Evolutionary conservation across 2,888 invertebrate genomes (phyloP).

Genomic region (Andrena hattorfiana): DNA sequence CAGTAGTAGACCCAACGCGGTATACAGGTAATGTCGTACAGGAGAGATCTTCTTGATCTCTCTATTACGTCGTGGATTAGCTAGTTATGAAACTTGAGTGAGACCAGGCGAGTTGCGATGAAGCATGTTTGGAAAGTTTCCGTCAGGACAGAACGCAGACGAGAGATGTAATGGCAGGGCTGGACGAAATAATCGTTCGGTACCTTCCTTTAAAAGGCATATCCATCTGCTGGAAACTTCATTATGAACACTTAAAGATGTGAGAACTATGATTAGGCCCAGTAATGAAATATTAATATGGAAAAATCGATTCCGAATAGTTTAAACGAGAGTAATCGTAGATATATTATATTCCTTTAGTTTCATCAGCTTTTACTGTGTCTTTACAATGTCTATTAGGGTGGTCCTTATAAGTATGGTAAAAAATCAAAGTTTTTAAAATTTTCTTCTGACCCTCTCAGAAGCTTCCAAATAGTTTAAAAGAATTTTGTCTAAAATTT

Average conservation of each 20-base stretch:
- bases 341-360: no score
- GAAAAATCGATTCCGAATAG: no score
- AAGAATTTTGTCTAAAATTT: no score
- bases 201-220: constrained; percentile 53
- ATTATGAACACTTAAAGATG: constrained; percentile 48
- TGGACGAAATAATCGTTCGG: constrained; percentile 75
- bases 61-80: constrained; percentile 82
- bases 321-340: no score
- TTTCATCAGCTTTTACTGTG: no score
- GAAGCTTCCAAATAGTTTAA: no score
- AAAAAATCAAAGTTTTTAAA: no score
- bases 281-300: not conserved
- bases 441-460: no score
- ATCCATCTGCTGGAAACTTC: constrained; percentile 58
- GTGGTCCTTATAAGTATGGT: no score
- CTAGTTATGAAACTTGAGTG: constrained; percentile 81
- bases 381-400: no score
- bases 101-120: constrained; percentile 71
- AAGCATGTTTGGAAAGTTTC: constrained; percentile 74
- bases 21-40: constrained; percentile 41
- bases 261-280: not conserved
- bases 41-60: constrained; percentile 76
- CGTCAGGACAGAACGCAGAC: constrained; percentile 55
- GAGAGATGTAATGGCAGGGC: constrained; percentile 64
- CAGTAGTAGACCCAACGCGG: constrained; percentile 28